Conservation (phyloP, 2,888 invertebrate genomes). For the Chydorus sphaericus region DNA sequence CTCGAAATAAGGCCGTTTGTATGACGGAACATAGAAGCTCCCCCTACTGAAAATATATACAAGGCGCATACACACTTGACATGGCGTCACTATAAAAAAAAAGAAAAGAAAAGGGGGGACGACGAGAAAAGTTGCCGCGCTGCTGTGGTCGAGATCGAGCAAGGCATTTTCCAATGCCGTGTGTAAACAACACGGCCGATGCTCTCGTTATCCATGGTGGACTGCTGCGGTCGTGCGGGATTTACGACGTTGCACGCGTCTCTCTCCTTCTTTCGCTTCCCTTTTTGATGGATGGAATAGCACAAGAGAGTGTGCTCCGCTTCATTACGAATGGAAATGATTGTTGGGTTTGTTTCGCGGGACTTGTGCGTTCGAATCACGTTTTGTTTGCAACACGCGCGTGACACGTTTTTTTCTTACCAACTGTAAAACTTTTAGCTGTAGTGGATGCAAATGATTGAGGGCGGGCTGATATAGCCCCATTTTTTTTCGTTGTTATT, state of each 20-base stretch:
- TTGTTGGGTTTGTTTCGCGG: not conserved
- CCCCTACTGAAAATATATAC: not conserved
- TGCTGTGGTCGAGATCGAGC: not conserved
- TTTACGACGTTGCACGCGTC: not conserved
- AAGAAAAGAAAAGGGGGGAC: not conserved
- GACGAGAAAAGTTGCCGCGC: not conserved
- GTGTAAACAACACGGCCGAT: conserved; percentile 3
- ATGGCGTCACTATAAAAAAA: not conserved
- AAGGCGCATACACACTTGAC: conserved; percentile 1
- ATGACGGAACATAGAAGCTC: conserved; percentile 11
- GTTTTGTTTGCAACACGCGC: no score
- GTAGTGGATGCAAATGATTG: no score
- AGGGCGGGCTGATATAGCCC: no score
- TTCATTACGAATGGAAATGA: conserved; percentile 5
- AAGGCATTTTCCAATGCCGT: not conserved
- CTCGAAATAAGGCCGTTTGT: conserved; percentile 15
- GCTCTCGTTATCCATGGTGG: not conserved
- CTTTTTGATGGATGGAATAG: not conserved
- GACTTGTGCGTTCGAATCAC: no score
- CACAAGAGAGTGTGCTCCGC: not conserved
- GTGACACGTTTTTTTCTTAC: no score
- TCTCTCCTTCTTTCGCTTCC: not conserved
- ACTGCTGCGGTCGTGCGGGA: not conserved
- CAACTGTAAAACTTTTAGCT: no score
- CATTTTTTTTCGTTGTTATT: not conserved